Base-by-base conservation (phyloP, 2,797 vertebrate species). In the Anas bernieri region DNA sequence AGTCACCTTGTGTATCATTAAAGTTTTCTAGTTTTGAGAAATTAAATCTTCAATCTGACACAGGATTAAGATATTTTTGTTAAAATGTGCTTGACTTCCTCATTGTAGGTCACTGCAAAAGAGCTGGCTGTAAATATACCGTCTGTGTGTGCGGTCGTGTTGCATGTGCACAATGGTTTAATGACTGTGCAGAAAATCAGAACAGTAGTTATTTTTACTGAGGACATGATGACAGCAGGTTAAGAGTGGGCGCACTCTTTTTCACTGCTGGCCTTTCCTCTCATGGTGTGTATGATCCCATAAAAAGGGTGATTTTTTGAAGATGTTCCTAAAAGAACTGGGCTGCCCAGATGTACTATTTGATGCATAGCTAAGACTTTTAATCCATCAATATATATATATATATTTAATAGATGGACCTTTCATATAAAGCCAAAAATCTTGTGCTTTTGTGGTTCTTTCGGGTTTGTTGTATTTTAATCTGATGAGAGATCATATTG, bases 131-230 rank as follows among this genome's bases (percentile, higher is more conserved):
- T 25, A 76, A 55, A n/a, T 90, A 45, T 72, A 67, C 11, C 26
- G 12, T 46, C 31, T 91, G 48, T 35, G 31, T 66, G 28, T 33
- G 16, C 18, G 9, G 43, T 45, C 18, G 7, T 0, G 0, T 0
- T 61, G 12, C n/a, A 31, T 46, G 41, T 45, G 30, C 7, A 23
- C 9, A 41, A 3, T 35, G n/a, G 55, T 90, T 90, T 79, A 88
- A 79, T 20, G 80, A 25, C 33, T 79, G 43, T 39, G 59, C 50
- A 62, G 33, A 79, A 84, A 67, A 61, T 67, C 70, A 77, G 55
- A 54, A 61, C 61, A 10, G 28, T 46, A 68, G 31, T 55, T 9
- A 74, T 77, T 94, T 91, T 80, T 92, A 23, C 45, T 74, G 48
- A 50, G 46, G n/a, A 17, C 9, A 76, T 17, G 6, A 85, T 77